Conservation (phyloP, 2,888 invertebrate species). For the Aporophyla nigra region DNA sequence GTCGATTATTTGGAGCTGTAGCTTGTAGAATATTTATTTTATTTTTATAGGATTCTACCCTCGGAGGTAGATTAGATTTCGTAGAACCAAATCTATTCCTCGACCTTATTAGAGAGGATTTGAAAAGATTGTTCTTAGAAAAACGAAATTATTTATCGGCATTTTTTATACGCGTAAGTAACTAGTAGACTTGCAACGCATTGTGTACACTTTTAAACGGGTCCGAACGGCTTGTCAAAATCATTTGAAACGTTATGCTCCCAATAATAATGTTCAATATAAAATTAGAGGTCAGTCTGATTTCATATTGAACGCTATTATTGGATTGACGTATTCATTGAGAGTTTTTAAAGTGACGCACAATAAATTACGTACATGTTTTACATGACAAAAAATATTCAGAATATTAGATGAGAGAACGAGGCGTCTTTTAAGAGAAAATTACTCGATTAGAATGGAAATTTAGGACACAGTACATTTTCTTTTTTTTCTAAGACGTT, state of each 20-base stretch:
- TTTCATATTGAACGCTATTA: no score
- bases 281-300: no score
- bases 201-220: background rate
- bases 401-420: background rate
- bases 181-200: no score
- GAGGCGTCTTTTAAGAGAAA: background rate
- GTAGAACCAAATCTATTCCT: background rate
- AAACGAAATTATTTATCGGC: background rate
- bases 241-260: background rate
- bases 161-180: background rate
- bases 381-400: background rate
- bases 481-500: background rate
- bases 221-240: background rate
- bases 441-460: background rate
- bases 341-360: no score
- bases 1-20: background rate
- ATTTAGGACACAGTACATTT: background rate
- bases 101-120: conserved; percentile 4
- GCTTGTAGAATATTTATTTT: background rate
- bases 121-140: background rate
- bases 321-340: no score
- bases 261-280: background rate
- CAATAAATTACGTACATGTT: background rate
- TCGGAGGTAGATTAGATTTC: conserved; percentile 1
- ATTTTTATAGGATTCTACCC: background rate